Conservation (phyloP, 2,113 vertebrate species). For the Ploceus nigricollis region DNA sequence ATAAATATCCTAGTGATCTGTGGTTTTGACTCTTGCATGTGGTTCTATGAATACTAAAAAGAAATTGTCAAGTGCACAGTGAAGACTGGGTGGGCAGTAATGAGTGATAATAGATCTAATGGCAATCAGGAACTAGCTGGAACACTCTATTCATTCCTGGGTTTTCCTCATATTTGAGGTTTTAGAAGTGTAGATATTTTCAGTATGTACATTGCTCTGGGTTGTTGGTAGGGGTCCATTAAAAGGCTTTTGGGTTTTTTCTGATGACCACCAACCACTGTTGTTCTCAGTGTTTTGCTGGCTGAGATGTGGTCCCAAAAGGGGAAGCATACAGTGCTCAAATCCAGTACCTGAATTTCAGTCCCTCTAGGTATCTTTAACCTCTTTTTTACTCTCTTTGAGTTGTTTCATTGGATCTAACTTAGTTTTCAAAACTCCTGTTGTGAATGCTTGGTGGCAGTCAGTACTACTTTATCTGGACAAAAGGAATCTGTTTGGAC, state of each 20-base stretch:
- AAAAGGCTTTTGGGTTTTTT: neutral
- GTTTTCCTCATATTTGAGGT: neutral
- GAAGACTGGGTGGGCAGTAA: constrained; percentile 33
- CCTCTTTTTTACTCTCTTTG: neutral
- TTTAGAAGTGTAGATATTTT: neutral
- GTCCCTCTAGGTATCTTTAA: neutral
- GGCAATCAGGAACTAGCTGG: neutral
- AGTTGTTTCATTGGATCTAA: neutral
- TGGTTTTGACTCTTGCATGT: constrained; percentile 20
- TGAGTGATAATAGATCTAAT: constrained; percentile 1
- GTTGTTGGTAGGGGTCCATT: neutral
- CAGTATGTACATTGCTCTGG: neutral
- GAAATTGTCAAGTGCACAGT: constrained; percentile 37
- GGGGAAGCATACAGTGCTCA: neutral
- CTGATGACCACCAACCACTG: neutral
- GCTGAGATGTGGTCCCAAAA: neutral
- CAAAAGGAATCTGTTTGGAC: neutral
- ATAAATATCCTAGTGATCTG: constrained; percentile 44
- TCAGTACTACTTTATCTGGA: neutral
- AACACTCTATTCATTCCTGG: neutral
- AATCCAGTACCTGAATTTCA: neutral
- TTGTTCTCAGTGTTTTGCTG: neutral
- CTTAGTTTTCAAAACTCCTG: neutral
- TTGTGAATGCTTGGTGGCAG: neutral
- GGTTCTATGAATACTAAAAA: neutral